These are phyloP conservation scores for Cygnus olor DNA, from an alignment of 2,797 vertebrate species.

Conservation along the genomic window DNA sequence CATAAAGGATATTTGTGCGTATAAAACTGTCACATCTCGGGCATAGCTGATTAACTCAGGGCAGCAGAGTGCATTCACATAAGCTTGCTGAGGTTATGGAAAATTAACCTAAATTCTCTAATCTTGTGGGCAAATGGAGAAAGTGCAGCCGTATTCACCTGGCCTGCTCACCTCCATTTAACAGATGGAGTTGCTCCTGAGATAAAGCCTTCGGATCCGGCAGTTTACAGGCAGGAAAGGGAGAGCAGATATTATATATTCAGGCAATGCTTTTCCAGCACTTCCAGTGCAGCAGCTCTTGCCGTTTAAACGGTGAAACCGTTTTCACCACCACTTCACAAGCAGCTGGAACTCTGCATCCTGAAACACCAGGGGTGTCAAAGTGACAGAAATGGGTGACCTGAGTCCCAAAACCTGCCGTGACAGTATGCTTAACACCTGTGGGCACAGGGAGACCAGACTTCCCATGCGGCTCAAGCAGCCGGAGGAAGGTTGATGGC, in stretches of 20 bases:
- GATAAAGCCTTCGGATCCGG: neutral
- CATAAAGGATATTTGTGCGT: neutral
- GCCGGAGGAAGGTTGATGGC: neutral
- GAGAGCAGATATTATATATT: neutral
- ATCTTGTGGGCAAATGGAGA: neutral
- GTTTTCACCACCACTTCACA: neutral
- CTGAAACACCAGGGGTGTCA: neutral
- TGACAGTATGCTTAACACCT: neutral
- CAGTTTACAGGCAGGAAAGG: neutral
- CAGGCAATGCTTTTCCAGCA: neutral
- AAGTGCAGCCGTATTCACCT: neutral
- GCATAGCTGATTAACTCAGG: neutral
- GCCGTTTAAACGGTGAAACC: neutral
- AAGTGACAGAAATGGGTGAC: neutral
- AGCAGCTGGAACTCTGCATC: neutral
- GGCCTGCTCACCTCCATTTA: neutral
- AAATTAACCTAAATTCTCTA: neutral
- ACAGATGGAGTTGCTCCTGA: neutral
- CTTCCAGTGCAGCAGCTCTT: neutral
- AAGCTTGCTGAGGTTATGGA: neutral
- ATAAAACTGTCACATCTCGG: neutral
- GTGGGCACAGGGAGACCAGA: neutral
- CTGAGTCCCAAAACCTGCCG: accelerated
- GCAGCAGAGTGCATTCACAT: neutral
- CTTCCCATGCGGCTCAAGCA: accelerated